Base-by-base conservation (phyloP, 2,888 invertebrate genomes). In the Leucoma salicis region DNA sequence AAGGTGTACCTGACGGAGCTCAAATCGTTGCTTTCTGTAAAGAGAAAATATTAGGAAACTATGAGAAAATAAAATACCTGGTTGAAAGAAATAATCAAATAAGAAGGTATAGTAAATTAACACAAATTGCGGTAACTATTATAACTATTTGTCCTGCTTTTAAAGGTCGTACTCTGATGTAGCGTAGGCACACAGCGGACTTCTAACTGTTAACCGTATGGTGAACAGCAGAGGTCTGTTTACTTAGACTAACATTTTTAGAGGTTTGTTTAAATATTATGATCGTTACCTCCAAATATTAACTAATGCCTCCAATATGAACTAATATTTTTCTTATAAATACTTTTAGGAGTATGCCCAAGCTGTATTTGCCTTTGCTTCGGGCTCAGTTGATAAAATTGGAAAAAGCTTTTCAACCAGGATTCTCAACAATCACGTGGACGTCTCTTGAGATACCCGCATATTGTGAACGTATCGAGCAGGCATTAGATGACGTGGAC, bases 351-450 rank as follows among this genome's bases (percentile, higher is more conserved):
- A 87, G 77, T 41, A 93, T 95, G 74, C 94, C 94, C 1, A 83
- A 91, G 43, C 73, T 95, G 13, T 95, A 95, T 66, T 76, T 94
- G 24, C 94, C 94, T 21, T 79, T 96, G 38, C 92, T 95, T 72
- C 91, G 93, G 36, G 91, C 93, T 2, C 91, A 92, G 45, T 78
- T 96, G 8, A 86, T 93, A 47, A 93, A 93, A 69, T 72, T 95
- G 53, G 95, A 95, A 49, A 88, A 91, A 36, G 92, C 93, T 0
- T 92, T 96, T 51, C 92, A 93, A 74, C 94, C 96, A 0, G 96
- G 94, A 0, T 78, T 96, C 8, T 94, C 94, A 0, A 92, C 93
- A 1, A 92, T 96, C 12, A 95, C 95, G 0, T 97, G 97, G 97
- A 92, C 95, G 0, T 96, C 96, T 0, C 90, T 95, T 57, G 93